Conservation (phyloP, 2,113 vertebrate species). For the Axis porcinus region DNA sequence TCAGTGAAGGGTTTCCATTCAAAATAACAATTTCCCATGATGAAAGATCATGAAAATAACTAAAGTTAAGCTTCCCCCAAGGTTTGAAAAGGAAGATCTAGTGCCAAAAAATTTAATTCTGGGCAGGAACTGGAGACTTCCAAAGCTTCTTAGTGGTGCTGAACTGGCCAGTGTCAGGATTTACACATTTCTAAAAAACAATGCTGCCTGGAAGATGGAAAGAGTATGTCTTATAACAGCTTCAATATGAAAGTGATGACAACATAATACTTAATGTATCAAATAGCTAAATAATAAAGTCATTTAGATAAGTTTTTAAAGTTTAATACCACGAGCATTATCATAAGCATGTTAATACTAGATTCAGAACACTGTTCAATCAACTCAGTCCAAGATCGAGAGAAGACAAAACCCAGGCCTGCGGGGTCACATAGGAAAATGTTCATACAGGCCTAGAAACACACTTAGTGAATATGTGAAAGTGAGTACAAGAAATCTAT, state of each 20-base stretch:
- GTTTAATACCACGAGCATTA: not conserved
- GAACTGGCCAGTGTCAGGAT: not conserved
- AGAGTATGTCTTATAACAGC: not conserved
- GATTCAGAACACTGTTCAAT: not conserved
- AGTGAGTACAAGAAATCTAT: not conserved
- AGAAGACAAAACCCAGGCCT: not conserved
- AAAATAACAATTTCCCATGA: not conserved
- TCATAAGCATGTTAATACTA: not conserved
- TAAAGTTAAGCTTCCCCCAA: not conserved
- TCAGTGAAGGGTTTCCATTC: constrained; percentile 16
- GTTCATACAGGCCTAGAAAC: not conserved
- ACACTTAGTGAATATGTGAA: not conserved
- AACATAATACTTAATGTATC: constrained; percentile 3
- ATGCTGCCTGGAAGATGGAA: not conserved
- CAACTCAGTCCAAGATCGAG: not conserved
- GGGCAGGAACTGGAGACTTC: not conserved
- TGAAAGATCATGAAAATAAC: not conserved
- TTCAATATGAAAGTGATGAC: not conserved
- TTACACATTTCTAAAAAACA: not conserved
- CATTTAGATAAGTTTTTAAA: not conserved
- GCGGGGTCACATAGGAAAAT: not conserved
- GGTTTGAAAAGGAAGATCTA: not conserved
- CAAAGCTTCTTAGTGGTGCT: not conserved
- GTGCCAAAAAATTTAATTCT: not conserved
- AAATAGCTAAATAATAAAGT: not conserved